Percentiles rank a stretch among this genome's conserved stretches.
Evolutionary conservation across 2,888 invertebrate species (phyloP).

Genomic region (Dermolepida albohirtum): DNA sequence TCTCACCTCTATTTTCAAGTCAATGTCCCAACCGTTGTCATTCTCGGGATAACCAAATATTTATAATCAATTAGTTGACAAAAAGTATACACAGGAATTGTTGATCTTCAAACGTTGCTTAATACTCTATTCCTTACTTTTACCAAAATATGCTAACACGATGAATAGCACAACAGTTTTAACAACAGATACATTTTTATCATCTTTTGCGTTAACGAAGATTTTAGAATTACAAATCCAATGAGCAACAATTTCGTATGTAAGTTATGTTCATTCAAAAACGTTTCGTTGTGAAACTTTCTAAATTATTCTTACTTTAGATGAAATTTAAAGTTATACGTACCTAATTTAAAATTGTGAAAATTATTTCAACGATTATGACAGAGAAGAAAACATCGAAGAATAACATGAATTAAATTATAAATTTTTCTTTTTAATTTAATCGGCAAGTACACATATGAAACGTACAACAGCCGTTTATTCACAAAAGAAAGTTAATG

Average conservation of each 20-base stretch:
- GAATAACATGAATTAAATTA: neutral
- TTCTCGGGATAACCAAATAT: slow-evolving; percentile 36
- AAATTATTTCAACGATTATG: no score
- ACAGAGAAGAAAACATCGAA: no score
- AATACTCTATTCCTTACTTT: no score
- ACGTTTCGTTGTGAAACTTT: no score
- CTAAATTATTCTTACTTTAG: no score
- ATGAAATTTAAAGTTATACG: no score
- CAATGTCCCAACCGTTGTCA: slow-evolving; percentile 42
- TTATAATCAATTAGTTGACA: slow-evolving; percentile 12
- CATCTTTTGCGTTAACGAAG: no score
- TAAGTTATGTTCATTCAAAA: neutral
- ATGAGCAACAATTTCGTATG: neutral
- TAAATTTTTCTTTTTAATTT: neutral
- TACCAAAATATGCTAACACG: no score
- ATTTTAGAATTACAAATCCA: no score
- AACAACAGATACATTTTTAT: no score
- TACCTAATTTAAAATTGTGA: no score
- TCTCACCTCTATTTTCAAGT: slow-evolving; percentile 56
- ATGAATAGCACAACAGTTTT: no score
- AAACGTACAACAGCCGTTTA: slow-evolving; percentile 22
- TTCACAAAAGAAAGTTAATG: slow-evolving; percentile 58
- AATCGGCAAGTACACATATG: neutral
- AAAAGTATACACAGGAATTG: neutral
- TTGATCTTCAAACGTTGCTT: slow-evolving; percentile 17